These are phyloP conservation scores for Drosophila emarginata DNA, from an alignment of 2,888 invertebrate genomes.

Conservation along the genomic window DNA sequence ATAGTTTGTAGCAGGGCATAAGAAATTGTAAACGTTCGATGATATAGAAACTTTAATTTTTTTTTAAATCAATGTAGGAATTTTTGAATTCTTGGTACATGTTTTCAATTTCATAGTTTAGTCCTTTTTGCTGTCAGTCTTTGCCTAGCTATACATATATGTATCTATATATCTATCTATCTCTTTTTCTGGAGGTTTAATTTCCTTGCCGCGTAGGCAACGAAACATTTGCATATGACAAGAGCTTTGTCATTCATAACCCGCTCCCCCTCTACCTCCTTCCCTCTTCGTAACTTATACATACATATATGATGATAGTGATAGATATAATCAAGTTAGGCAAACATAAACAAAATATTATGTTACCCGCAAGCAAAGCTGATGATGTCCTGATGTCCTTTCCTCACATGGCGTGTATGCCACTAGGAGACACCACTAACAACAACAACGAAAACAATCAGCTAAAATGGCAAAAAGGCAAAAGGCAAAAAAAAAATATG, in stretches of 20 bases:
- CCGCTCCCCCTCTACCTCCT: background rate
- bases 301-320: conserved; percentile 57
- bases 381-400: conserved; percentile 29
- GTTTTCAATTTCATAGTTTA: background rate
- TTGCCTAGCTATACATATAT: background rate
- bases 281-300: background rate
- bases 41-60: background rate
- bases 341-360: conserved; percentile 72
- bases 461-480: conserved; percentile 68
- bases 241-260: conserved; percentile 13
- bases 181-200: conserved; percentile 1
- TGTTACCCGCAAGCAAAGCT: conserved; percentile 57
- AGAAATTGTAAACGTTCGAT: background rate
- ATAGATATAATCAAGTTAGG: conserved; percentile 71
- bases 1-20: no score
- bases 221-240: conserved; percentile 57
- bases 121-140: background rate
- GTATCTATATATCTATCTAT: background rate
- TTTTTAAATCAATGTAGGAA: background rate
- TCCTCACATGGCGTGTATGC: conserved; percentile 48
- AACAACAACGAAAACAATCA: conserved; percentile 60
- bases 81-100: background rate
- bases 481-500: conserved; percentile 9
- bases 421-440: conserved; percentile 29
- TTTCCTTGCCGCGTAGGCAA: conserved; percentile 10